Evolutionary conservation across 2,113 vertebrate genomes (phyloP).

Genomic region (Haemorhous mexicanus): DNA sequence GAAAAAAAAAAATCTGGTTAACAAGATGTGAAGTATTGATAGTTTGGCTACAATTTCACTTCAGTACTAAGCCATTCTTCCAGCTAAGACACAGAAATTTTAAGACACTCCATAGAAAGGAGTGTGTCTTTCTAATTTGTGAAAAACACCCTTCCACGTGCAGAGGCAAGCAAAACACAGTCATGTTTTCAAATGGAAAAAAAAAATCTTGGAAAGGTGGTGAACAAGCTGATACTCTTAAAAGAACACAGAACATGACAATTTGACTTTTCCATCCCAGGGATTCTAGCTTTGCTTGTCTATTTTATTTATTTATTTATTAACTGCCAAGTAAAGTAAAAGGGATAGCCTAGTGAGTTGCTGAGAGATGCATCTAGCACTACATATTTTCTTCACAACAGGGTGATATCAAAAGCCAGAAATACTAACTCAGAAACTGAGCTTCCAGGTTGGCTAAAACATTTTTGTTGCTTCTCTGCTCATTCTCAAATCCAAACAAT

Average conservation of each 20-base stretch:
- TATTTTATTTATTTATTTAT: neutral
- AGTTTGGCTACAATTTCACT: neutral
- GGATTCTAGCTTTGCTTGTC: neutral
- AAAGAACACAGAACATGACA: neutral
- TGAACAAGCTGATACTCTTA: neutral
- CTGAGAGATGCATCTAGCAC: neutral
- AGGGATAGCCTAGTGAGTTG: neutral
- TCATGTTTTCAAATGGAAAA: neutral
- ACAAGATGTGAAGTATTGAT: neutral
- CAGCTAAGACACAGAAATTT: neutral
- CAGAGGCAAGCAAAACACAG: neutral
- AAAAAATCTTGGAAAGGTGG: neutral
- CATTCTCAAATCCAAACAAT: neutral
- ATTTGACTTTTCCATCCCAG: neutral
- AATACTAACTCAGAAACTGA: neutral
- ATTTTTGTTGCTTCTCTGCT: neutral
- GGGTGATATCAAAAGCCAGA: neutral
- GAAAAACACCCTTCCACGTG: rapidly evolving
- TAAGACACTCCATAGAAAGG: neutral
- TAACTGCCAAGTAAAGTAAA: neutral
- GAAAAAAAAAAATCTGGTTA: neutral
- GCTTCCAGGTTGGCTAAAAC: neutral
- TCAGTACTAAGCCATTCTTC: neutral
- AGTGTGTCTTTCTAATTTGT: neutral
- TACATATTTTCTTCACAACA: neutral